Evolutionary conservation across 2,113 vertebrate species (phyloP).

Genomic region (Aegithalos caudatus): DNA sequence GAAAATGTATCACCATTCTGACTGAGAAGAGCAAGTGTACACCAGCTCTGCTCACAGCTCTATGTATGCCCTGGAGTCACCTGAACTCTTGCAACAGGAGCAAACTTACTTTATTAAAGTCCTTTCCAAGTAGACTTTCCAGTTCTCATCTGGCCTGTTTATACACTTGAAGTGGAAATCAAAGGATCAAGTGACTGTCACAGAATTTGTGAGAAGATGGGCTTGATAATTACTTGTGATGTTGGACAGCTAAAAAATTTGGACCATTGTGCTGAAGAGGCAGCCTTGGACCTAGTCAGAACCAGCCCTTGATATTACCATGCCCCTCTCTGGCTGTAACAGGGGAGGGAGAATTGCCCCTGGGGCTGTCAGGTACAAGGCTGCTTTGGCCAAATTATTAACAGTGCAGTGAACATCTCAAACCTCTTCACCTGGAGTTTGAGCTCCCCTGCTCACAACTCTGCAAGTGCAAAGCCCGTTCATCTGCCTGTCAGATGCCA

Average conservation of each 20-base stretch:
- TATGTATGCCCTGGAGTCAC: neutral
- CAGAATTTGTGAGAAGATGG: neutral
- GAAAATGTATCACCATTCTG: neutral
- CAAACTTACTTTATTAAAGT: neutral
- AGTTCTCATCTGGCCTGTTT: neutral
- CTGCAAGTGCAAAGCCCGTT: neutral
- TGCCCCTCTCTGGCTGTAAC: neutral
- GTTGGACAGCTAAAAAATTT: neutral
- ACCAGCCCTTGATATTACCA: neutral
- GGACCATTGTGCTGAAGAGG: accelerated
- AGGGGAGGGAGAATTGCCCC: neutral
- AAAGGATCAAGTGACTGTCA: neutral
- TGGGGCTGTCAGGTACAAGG: too few relatives aligned
- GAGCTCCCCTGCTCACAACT: neutral
- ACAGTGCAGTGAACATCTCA: neutral
- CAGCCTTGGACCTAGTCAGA: neutral
- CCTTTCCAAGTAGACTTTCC: neutral
- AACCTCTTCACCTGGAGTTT: neutral
- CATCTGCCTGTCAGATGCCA: neutral
- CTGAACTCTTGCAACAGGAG: neutral
- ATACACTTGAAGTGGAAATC: neutral
- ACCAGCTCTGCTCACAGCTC: neutral
- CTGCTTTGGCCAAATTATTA: neutral
- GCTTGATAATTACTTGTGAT: accelerated
- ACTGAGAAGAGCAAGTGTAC: neutral